Conservation (phyloP, 1,140 invertebrate species). For the Drosophila grimshawi region DNA sequence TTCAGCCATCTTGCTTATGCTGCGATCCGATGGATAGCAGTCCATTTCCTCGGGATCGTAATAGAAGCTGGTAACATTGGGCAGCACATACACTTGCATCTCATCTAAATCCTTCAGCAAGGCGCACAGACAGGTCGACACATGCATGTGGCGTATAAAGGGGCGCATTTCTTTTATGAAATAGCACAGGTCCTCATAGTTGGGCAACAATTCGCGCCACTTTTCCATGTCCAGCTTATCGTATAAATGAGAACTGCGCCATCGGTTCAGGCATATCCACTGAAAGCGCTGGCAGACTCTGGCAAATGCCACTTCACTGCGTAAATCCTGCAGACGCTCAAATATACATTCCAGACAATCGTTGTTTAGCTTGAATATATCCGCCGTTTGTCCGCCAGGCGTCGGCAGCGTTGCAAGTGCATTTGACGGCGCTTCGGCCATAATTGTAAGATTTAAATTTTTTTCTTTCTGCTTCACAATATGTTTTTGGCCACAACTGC, state of each 20-base stretch:
- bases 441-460: conserved; percentile 14
- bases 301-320: conserved; percentile 61
- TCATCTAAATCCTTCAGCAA: conserved; percentile 67
- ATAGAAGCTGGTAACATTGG: conserved; percentile 58
- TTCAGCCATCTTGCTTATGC: conserved; percentile 59
- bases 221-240: conserved; percentile 64
- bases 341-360: conserved; percentile 73
- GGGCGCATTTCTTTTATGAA: conserved; percentile 60
- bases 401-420: background rate
- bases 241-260: conserved; percentile 58
- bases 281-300: conserved; percentile 62
- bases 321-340: conserved; percentile 58
- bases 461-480: background rate
- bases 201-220: conserved; percentile 64
- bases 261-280: conserved; percentile 54
- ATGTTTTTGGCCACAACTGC: background rate
- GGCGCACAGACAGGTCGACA: conserved; percentile 62
- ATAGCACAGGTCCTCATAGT: conserved; percentile 64
- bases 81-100: conserved; percentile 64
- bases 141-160: conserved; percentile 48
- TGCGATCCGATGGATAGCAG: conserved; percentile 70
- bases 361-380: conserved; percentile 64
- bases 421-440: conserved; percentile 35
- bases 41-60: conserved; percentile 72
- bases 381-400: conserved; percentile 20